Percentiles rank a stretch among this genome's conserved stretches.
Evolutionary conservation across 2,888 invertebrate genomes (phyloP).

Genomic region (Keiferia lycopersicella): DNA sequence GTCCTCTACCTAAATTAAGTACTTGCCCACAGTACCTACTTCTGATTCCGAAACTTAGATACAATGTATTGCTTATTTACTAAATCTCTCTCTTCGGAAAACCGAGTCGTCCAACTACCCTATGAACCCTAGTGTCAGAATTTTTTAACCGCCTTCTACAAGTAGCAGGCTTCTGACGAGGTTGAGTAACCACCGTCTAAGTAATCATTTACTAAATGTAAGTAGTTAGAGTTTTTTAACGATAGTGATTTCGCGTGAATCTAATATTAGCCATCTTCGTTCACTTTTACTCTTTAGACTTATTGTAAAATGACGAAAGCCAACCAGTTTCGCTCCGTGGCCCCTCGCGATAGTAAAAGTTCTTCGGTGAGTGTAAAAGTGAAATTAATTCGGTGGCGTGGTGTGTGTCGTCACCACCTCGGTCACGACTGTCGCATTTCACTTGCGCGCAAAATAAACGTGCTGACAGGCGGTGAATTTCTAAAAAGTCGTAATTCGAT

Average conservation of each 20-base stretch:
- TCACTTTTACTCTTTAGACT: constrained; percentile 9
- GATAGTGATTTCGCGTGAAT: neutral
- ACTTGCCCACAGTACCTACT: too few species aligned
- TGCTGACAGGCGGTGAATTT: constrained; percentile 3
- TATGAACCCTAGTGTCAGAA: too few species aligned
- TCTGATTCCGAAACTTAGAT: too few species aligned
- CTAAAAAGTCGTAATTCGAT: too few species aligned
- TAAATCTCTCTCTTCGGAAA: too few species aligned
- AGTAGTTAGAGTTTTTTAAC: neutral
- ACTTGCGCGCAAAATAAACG: constrained; percentile 36
- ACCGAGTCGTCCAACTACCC: too few species aligned
- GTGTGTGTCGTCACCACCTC: constrained; percentile 34
- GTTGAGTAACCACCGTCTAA: too few species aligned
- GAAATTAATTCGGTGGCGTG: constrained; percentile 58
- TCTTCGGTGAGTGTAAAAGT: constrained; percentile 55
- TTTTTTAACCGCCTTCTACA: too few species aligned
- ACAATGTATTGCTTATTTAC: too few species aligned
- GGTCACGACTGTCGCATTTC: constrained; percentile 53
- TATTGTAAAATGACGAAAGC: constrained; percentile 11
- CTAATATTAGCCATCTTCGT: neutral
- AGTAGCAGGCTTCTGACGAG: too few species aligned
- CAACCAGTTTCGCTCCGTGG: constrained; percentile 30
- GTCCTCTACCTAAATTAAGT: too few species aligned
- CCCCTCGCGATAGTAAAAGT: constrained; percentile 59
- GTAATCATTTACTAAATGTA: neutral